Percentiles rank a stretch among this genome's conserved stretches.
Evolutionary conservation across 2,797 vertebrate genomes (phyloP).

Genomic region (Lepilemur ruficaudatus): DNA sequence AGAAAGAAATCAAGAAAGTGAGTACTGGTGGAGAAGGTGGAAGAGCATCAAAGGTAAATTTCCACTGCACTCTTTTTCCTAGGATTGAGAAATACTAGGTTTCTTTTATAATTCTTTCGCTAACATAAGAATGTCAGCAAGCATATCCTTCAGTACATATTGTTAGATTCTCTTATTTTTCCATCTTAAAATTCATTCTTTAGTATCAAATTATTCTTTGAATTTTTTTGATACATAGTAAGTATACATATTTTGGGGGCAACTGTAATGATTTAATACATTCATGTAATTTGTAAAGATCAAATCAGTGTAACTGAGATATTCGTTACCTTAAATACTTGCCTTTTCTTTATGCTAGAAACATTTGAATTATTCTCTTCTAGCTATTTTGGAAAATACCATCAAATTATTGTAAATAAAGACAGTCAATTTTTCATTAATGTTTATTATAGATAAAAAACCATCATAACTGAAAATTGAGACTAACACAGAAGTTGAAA

Average conservation of each 20-base stretch:
- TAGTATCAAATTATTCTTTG: not conserved
- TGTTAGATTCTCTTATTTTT: not conserved
- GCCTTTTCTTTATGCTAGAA: no score
- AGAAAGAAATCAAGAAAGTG: not conserved
- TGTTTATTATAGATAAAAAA: not conserved
- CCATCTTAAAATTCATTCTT: slow-evolving; percentile 17
- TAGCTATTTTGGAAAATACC: not conserved
- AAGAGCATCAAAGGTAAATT: not conserved
- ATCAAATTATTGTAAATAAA: not conserved
- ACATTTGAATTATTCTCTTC: not conserved
- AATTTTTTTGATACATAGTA: not conserved
- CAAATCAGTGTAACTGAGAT: no score
- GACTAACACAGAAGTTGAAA: not conserved
- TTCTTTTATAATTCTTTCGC: not conserved
- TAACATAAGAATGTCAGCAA: not conserved
- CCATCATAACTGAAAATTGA: not conserved
- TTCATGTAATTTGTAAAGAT: not conserved
- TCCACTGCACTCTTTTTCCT: not conserved
- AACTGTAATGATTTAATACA: not conserved
- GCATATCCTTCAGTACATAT: not conserved
- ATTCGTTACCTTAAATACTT: no score
- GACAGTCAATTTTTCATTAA: not conserved
- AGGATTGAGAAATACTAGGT: not conserved
- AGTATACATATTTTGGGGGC: not conserved
- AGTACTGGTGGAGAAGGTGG: not conserved